Evolutionary conservation across 35 echinoderm and acorn worm species (phyloP).

Genomic region (Heliocidaris tuberculata): DNA sequence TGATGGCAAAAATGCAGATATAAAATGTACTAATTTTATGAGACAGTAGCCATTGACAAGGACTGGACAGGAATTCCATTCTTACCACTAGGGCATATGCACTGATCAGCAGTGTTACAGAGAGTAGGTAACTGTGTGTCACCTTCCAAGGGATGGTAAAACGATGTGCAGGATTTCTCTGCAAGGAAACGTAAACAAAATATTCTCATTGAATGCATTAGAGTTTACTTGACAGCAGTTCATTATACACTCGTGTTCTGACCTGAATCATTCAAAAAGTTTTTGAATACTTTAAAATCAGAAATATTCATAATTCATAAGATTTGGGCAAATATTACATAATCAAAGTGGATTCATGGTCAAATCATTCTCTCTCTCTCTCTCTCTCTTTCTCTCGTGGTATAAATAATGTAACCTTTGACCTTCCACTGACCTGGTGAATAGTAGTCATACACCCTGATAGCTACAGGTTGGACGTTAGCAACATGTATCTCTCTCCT

Average conservation of each 20-base stretch:
- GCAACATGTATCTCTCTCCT: conserved; percentile 68
- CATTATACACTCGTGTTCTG: neutral
- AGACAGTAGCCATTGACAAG: neutral
- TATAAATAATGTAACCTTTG: neutral
- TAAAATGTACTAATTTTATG: neutral
- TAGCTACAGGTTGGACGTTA: conserved; percentile 83
- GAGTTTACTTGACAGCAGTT: neutral
- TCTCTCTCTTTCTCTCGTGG: neutral
- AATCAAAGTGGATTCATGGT: neutral
- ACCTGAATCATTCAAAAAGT: neutral
- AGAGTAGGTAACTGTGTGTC: neutral
- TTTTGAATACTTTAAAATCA: neutral
- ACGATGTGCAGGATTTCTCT: conserved; percentile 42
- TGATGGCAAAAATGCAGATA: neutral
- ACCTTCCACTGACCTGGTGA: conserved; percentile 64
- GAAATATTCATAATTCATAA: neutral
- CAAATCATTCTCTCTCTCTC: neutral
- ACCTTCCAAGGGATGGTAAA: neutral
- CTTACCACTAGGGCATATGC: conserved; percentile 36
- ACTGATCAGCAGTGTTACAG: conserved; percentile 15
- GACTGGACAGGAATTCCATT: neutral
- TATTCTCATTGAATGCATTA: neutral
- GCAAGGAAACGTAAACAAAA: neutral
- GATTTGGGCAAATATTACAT: neutral
- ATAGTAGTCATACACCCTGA: conserved; percentile 88